Evolutionary conservation across 2,888 invertebrate genomes (phyloP), one percentile per base, ranked within the genome.

Genomic region (Platycheirus albimanus): DNA sequence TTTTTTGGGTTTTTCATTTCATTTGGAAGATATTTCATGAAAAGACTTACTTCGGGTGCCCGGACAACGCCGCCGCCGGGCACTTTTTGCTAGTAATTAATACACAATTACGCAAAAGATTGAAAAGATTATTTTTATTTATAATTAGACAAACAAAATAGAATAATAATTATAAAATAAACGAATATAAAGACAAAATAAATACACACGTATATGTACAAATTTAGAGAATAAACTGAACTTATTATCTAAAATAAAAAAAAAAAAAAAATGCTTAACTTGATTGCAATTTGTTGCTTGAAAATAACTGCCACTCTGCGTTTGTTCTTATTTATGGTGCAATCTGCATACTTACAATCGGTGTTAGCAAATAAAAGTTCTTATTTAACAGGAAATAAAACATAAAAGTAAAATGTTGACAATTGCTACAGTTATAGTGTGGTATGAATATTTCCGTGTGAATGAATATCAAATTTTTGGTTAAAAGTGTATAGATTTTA

Each of bases 381-480:
- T 43, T 28, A 20, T 15, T 51, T 30, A 24, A 38, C 20, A 69
- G 30, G 43, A 49, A 70, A 69, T n/a, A 8, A 41, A 30, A 19
- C 43, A 13, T 20, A 11, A 24, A 30, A 45, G 15, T n/a, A n/a
- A n/a, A n/a, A n/a, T 49, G 36, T 56, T 51, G 51, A 51, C 51
- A 75, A 69, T 43, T 64, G 20, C 30, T 7, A 8, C 6, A 36
- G 61, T 20, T n/a, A n/a, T n/a, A n/a, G n/a, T n/a, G 36, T 56
- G 11, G 11, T 30, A 43, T 79, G 54, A n/a, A 70, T 49, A 33
- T 45, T 56, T 51, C 6, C 41, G 49, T 54, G 38, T 10, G 51
- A 76, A 47, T 52, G 52, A 63, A 81, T 81, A 71, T 80, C 43
- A 80, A 77, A 71, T 76, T 54, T 83, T 83, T 72, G 72, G 77